Evolutionary conservation across 2,888 invertebrate genomes (phyloP), one percentile per base, ranked within the genome.

Genomic region (Lepidochrysops patricia): DNA sequence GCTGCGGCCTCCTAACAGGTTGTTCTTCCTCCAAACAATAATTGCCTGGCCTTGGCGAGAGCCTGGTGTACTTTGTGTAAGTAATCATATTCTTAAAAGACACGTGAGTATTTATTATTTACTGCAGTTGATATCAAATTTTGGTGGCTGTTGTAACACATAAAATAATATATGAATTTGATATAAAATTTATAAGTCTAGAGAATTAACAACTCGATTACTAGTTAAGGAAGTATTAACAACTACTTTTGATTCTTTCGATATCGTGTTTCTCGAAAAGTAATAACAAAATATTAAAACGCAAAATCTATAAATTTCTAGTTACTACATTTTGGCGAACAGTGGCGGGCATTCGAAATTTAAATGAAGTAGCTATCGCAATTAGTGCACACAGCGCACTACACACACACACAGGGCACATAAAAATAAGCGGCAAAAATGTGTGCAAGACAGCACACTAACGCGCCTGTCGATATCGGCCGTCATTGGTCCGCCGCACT

Each of bases 341-440:
- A 70, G 67, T 70, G 72, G 64, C 80, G 77, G 84, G 82, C 84
- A 84, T 84, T 86, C 86, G 85, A 88, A 87, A 87, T 89, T 88
- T 87, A 88, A 88, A 89, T 88, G 84, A 89, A 89, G 88, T 87
- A 86, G 87, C 84, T 84, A 88, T 89, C 82, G 84, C 86, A 89
- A 89, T 89, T 89, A 89, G 88, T 76, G 70, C 68, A 72, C 71
- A 74, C 69, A 67, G 59, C 61, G 58, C 77, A 74, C 71, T 80
- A 79, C 81, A 84, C 85, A 72, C 62, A 66, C 69, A 67, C 68
- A 71, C 68, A 68, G 65, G 69, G 72, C 82, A 77, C 81, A 86
- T 86, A 88, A 88, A 88, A 88, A 87, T 82, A 80, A 70, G 72
- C 72, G 79, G 77, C 84, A 88, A 89, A 88, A 88, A 88, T 87